Base-by-base conservation (phyloP, 2,797 vertebrate species). In the Martes flavigula region DNA sequence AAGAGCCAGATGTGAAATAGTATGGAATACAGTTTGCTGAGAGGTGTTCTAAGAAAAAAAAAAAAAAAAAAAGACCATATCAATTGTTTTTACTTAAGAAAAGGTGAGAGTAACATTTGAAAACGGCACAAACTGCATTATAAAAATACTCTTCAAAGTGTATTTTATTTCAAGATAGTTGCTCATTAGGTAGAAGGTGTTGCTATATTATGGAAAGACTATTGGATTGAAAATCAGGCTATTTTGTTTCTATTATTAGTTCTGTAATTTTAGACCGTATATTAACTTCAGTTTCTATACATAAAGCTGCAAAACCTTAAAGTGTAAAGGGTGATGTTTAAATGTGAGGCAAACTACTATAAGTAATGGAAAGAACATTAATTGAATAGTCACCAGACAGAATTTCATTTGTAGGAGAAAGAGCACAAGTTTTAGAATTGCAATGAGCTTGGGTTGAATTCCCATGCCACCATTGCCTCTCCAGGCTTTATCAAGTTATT, bases 1-100 rank as follows among this genome's bases (percentile, higher is more conserved):
- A 62, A 84, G 18, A 95, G 3, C 30, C 97, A 97, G 89, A 98
- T 97, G 66, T 68, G 82, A 81, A 68, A 62, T 20, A 21, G 64
- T 18, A 17, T 66, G n/a, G 21, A 5, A 68, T 73, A 90, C 85
- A 73, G 7, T 90, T 98, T 48, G 0, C 6, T 77, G 38, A 88
- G 43, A 97, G 15, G 75, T 25, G 48, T 9, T 35, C 88, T 66
- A 15, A 40, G 40, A 0, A 1, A 70, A 86, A 88, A 20, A 68
- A 32, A 86, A 88, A 20, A 68, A 32, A 77, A n/a, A 94, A 85
- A 86, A 0, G 21, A 21, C 3, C 54, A 3, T 48, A 48, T 48
- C 43, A 64, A 90, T 60, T 93, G 15, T 78, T 89, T 89, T 85
- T 60, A n/a, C 21, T 60, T 85, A 13, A 30, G 54, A 86, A 90